Percentiles rank a stretch among this genome's conserved stretches.
These are phyloP conservation scores for Lipophrys pholis DNA, from an alignment of 2,113 vertebrate species.

Conservation along the genomic window DNA sequence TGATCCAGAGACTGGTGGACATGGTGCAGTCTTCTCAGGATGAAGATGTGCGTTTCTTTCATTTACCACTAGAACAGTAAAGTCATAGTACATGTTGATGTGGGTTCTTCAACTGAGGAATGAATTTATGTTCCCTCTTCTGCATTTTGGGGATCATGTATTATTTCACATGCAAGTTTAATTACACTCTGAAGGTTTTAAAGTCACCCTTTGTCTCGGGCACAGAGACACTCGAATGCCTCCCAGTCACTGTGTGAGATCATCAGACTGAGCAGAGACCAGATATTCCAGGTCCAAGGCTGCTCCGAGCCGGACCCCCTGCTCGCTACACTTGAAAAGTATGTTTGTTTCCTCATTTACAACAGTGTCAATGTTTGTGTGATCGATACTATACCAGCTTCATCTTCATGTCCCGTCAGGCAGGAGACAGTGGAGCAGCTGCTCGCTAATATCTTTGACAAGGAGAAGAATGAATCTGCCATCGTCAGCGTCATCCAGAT, in stretches of 20 bases:
- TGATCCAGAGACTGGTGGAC: conserved; percentile 96
- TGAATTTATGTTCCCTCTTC: too few species aligned
- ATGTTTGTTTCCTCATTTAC: conserved; percentile 39
- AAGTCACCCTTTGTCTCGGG: neutral
- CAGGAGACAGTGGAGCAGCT: conserved; percentile 97
- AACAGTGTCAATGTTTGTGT: too few species aligned
- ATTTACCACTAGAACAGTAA: too few species aligned
- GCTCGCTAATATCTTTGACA: conserved; percentile 95
- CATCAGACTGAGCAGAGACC: conserved; percentile 97
- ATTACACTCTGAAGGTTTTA: neutral
- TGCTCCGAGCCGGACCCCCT: conserved; percentile 95
- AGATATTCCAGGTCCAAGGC: conserved; percentile 98
- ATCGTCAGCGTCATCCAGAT: conserved; percentile 99
- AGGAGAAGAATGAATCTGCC: conserved; percentile 96
- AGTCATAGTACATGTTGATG: too few species aligned
- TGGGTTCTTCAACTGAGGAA: too few species aligned
- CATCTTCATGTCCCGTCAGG: conserved; percentile 71
- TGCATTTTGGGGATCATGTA: neutral
- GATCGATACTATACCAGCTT: too few species aligned
- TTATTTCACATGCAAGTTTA: too few species aligned
- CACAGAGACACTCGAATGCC: conserved; percentile 96
- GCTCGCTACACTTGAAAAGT: conserved; percentile 97
- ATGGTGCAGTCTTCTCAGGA: conserved; percentile 96
- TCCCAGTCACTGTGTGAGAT: conserved; percentile 99
- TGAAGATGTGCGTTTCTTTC: conserved; percentile 92